A percentile compares a stretch with the other conserved stretches of the same genome.
phyloP scores from a whole-genome alignment of 1,140 invertebrate genomes.

The Anadara kagoshimensis region DNA sequence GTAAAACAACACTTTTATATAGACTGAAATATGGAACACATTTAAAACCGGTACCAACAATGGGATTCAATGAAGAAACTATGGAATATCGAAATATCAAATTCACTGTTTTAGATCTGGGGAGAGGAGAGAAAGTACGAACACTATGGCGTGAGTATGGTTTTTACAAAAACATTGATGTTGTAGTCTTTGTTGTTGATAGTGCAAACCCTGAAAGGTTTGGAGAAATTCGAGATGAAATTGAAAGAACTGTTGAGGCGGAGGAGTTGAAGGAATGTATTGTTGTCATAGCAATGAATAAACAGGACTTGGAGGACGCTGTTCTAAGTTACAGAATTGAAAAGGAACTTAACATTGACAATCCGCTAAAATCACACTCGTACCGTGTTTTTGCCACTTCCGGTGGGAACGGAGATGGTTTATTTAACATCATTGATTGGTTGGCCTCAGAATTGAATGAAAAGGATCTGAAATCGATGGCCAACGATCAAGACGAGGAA shows the following conservation, averaged over 20 bases:
- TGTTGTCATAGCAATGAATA: constrained; percentile 22
- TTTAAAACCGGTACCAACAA: constrained; percentile 98
- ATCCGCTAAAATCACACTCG: neutral
- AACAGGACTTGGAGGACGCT: constrained; percentile 17
- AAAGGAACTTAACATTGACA: neutral
- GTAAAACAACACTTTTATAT: constrained; percentile 98
- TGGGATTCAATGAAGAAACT: constrained; percentile 94
- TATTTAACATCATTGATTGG: no score
- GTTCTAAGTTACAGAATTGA: constrained; percentile 5
- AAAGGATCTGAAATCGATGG: no score
- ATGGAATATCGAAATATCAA: constrained; percentile 89
- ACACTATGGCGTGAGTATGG: constrained; percentile 96
- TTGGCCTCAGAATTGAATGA: no score
- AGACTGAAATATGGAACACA: constrained; percentile 98
- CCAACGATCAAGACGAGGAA: no score
- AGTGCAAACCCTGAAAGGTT: constrained; percentile 14
- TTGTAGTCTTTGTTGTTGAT: constrained; percentile 22
- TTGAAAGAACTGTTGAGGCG: neutral
- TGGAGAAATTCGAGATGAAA: neutral
- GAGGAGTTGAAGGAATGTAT: constrained; percentile 10
- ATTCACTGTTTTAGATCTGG: constrained; percentile 89
- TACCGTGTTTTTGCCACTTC: neutral
- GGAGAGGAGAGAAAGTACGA: constrained; percentile 93
- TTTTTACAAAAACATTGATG: constrained; percentile 84
- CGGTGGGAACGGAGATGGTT: no score